phyloP scores from a whole-genome alignment of 2,113 vertebrate species.

The Peromyscus polionotus region DNA sequence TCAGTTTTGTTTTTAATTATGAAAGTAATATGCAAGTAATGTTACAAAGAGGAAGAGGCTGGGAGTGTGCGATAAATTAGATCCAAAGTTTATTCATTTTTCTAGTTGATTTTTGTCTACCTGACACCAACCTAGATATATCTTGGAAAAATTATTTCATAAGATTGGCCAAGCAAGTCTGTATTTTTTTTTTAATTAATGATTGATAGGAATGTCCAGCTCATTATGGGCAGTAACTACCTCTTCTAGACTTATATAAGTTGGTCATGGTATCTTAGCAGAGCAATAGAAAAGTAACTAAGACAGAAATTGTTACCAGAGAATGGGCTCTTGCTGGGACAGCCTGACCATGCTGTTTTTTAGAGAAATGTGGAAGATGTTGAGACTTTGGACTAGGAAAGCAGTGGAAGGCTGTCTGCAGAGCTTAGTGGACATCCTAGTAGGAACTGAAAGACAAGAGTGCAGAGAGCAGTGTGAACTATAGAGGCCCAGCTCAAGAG shows the following conservation, averaged over 20 bases:
- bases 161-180: not conserved
- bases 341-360: not conserved
- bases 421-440: not conserved
- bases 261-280: not conserved
- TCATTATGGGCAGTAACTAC: not conserved
- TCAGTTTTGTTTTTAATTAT: slow-evolving; percentile 48
- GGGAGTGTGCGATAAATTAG: not conserved
- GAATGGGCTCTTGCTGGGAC: not conserved
- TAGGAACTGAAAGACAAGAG: too few species aligned
- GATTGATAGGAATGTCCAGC: not conserved
- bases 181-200: not conserved
- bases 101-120: not conserved
- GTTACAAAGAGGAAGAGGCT: not conserved
- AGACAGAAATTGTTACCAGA: not conserved
- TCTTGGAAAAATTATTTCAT: not conserved
- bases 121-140: not conserved
- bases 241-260: not conserved
- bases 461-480: too few species aligned
- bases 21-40: slow-evolving; percentile 11
- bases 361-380: not conserved
- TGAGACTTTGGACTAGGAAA: not conserved
- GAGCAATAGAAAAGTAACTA: not conserved
- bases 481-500: not conserved
- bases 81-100: not conserved
- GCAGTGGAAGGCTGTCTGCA: not conserved